Conservation (phyloP, 1,140 invertebrate species). For the Drosophila littoralis region DNA sequence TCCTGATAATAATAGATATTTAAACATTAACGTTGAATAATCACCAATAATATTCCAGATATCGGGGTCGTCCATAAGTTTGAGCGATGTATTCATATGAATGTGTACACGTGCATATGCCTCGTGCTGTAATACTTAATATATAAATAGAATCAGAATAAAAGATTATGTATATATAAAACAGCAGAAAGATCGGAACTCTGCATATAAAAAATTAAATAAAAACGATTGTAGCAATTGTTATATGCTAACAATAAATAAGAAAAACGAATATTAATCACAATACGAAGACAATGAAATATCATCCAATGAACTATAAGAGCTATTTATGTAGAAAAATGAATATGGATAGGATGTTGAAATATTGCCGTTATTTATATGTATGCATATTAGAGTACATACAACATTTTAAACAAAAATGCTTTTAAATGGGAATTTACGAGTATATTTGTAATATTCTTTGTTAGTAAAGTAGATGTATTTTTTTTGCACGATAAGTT, state of each 20-base stretch:
- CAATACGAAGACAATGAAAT: constrained; percentile 79
- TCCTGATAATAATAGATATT: background rate
- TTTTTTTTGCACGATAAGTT: constrained; percentile 73
- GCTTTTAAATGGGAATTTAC: constrained; percentile 58
- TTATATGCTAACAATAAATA: constrained; percentile 23
- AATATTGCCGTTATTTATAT: constrained; percentile 62
- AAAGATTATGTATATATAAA: constrained; percentile 17
- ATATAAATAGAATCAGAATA: constrained; percentile 4
- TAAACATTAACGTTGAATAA: background rate
- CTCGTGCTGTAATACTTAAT: background rate
- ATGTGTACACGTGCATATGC: background rate
- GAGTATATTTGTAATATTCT: constrained; percentile 55
- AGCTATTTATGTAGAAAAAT: constrained; percentile 59
- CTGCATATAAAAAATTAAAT: background rate
- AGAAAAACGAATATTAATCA: constrained; percentile 34
- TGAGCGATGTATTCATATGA: constrained; percentile 13
- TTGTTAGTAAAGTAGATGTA: constrained; percentile 43
- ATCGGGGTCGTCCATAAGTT: background rate
- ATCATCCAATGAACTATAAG: constrained; percentile 75
- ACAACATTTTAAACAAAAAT: constrained; percentile 37
- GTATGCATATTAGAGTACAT: constrained; percentile 12
- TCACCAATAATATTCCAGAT: background rate
- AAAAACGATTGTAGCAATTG: background rate
- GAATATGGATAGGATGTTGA: constrained; percentile 49
- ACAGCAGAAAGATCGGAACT: background rate